Percentiles rank a stretch among this genome's conserved stretches.
phyloP scores from a whole-genome alignment of 2,797 vertebrate species.

The Sphaeramia orbicularis region DNA sequence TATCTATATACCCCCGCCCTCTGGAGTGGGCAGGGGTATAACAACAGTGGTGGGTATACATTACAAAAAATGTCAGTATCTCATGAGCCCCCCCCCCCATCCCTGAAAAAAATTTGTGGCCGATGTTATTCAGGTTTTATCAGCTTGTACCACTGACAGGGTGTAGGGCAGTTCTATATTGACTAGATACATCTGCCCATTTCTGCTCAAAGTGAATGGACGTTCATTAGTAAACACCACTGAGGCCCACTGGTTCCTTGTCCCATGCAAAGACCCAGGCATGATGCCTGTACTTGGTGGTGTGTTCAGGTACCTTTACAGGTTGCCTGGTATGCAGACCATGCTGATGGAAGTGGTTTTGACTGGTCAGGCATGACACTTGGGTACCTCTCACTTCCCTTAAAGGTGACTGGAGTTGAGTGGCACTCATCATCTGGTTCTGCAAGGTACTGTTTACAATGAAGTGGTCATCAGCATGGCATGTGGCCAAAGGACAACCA shows the following conservation, averaged over 20 bases:
- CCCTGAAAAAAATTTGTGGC: too few relatives aligned
- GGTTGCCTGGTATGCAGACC: neutral
- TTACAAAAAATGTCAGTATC: too few relatives aligned
- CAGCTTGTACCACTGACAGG: too few relatives aligned
- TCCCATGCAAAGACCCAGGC: neutral
- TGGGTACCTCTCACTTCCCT: conserved; percentile 11
- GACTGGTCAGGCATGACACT: conserved; percentile 17
- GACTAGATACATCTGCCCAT: too few relatives aligned
- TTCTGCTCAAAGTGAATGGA: neutral
- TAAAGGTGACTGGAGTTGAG: conserved; percentile 11
- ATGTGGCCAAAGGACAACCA: neutral
- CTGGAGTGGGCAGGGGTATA: too few relatives aligned
- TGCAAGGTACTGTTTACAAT: neutral
- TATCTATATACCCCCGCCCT: too few relatives aligned
- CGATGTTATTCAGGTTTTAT: too few relatives aligned
- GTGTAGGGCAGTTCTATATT: too few relatives aligned
- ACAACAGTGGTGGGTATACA: too few relatives aligned
- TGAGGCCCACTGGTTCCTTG: conserved; percentile 3
- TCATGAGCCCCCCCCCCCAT: too few relatives aligned
- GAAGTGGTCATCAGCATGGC: neutral
- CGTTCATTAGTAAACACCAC: conserved; percentile 5
- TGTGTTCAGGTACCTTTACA: conserved; percentile 1
- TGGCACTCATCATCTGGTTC: neutral
- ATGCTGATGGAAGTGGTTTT: neutral
- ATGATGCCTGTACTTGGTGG: neutral